phyloP scores from a whole-genome alignment of 2,113 vertebrate genomes.

The Dermatemys mawii region DNA sequence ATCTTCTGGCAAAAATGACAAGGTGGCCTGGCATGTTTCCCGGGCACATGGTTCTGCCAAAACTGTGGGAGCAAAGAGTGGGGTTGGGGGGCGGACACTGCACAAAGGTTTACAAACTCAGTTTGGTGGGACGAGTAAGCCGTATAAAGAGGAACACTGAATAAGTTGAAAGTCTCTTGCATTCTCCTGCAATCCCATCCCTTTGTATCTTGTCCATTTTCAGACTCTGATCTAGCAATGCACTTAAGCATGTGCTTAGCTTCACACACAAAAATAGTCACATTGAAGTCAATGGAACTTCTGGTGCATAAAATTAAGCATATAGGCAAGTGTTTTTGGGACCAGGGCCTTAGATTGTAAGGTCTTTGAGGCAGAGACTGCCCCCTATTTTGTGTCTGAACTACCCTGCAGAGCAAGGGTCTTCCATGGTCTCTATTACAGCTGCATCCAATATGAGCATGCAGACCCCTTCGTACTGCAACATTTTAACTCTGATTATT shows the following conservation, averaged over 20 bases:
- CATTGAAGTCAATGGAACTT: not conserved
- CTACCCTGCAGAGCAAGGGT: not conserved
- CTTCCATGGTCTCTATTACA: not conserved
- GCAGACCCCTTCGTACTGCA: not conserved
- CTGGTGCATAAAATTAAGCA: not conserved
- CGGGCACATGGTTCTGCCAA: not conserved
- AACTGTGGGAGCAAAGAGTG: not conserved
- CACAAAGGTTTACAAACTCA: not conserved
- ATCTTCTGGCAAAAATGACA: not conserved
- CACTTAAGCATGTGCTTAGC: not conserved
- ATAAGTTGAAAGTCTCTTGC: not conserved
- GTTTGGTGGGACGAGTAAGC: not conserved
- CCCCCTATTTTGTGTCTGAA: not conserved
- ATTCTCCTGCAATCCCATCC: not conserved
- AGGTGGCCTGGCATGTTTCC: accelerated
- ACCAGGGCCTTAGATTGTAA: not conserved
- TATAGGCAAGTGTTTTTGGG: not conserved
- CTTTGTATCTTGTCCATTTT: not conserved
- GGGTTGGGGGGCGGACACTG: accelerated
- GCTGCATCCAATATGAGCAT: not conserved
- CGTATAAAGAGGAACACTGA: accelerated
- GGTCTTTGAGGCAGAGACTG: not conserved
- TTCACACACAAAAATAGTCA: not conserved
- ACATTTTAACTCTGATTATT: not conserved
- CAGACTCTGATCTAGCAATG: not conserved